A percentile compares a stretch with the other conserved stretches of the same genome.
Conservation (phyloP, 2,888 invertebrate species). For the Leptothorax acervorum region DNA sequence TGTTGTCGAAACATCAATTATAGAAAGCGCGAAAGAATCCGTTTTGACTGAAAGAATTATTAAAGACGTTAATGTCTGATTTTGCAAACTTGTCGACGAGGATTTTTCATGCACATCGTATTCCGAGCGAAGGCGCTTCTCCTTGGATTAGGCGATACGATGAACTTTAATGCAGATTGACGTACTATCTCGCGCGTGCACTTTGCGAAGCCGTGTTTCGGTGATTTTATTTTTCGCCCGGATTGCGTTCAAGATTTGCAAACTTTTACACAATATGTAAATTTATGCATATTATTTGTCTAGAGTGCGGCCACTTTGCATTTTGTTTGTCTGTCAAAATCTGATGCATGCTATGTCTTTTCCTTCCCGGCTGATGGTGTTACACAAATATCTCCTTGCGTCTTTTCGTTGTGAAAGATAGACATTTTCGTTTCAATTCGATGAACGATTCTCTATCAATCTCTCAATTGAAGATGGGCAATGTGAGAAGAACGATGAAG, state of each 20-base stretch:
- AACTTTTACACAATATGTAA: slow-evolving; percentile 45
- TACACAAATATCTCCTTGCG: slow-evolving; percentile 39
- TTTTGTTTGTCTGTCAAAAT: slow-evolving; percentile 55
- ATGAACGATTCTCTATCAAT: slow-evolving; percentile 44
- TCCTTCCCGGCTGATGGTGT: slow-evolving; percentile 7
- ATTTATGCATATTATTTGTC: slow-evolving; percentile 56
- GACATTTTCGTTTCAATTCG: slow-evolving; percentile 65
- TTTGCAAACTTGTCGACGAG: not conserved
- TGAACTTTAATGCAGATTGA: slow-evolving; percentile 49
- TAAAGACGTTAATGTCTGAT: slow-evolving; percentile 1
- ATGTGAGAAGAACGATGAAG: not conserved
- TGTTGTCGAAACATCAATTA: not conserved
- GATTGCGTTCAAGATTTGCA: slow-evolving; percentile 41
- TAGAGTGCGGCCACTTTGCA: slow-evolving; percentile 47
- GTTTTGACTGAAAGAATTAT: not conserved
- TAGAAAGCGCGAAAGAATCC: not conserved
- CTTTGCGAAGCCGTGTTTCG: slow-evolving; percentile 24
- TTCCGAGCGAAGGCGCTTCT: not conserved
- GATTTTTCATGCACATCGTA: not conserved
- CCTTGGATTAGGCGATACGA: slow-evolving; percentile 25
- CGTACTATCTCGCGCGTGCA: slow-evolving; percentile 39
- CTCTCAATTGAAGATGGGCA: slow-evolving; percentile 28
- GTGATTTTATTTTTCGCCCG: slow-evolving; percentile 52
- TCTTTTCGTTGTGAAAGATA: slow-evolving; percentile 52
- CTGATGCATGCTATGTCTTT: slow-evolving; percentile 30